Base-by-base conservation (phyloP, 2,888 invertebrate genomes). In the Rhingia campestris region DNA sequence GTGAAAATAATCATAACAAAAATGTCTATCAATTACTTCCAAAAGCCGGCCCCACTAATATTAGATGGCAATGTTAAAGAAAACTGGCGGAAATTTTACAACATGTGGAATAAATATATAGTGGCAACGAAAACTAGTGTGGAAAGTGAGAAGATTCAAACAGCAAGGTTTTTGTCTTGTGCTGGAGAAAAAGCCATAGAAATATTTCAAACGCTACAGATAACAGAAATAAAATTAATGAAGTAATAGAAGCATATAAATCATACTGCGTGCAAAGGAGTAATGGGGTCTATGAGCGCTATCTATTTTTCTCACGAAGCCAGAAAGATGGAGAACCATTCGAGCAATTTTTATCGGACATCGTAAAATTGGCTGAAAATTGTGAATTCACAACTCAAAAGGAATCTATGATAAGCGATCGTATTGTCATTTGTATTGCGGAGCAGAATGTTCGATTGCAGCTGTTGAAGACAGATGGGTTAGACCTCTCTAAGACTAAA, bases 271-370 rank as follows among this genome's bases (percentile, higher is more conserved):
- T 59, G 7, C 86, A 86, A 56, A 82, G 86, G 41, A 86, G 81
- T 67, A 87, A 87, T 76, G 67, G 81, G 12, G 69, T 87, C 4
- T 87, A 85, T 61, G 86, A 88, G 66, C 64, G 86, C 22, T 87
- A 85, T 59, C 66, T 84, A 37, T 88, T 88, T 73, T 86, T 87
- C 51, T 86, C 81, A 49, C 86, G 88, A 45, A 58, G 75, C 5
- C 88, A 88, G 74, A 84, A 75, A 49, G 86, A 87, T 63, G 86
- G 87, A n/a, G 88, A 88, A 81, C 64, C 51, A 22, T 88, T 88
- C 77, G 88, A 88, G 61, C 75, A 72, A 39, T 89, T 88, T 84
- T 56, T 88, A 41, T 86, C 87, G 3, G 87, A 88, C 6, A 51
- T 64, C 43, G 47, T 88, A 49, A 87, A 81, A 76, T 77, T 87